A percentile compares a stretch with the other conserved stretches of the same genome.
phyloP scores from a whole-genome alignment of 2,797 vertebrate genomes.

The Ispidina picta region DNA sequence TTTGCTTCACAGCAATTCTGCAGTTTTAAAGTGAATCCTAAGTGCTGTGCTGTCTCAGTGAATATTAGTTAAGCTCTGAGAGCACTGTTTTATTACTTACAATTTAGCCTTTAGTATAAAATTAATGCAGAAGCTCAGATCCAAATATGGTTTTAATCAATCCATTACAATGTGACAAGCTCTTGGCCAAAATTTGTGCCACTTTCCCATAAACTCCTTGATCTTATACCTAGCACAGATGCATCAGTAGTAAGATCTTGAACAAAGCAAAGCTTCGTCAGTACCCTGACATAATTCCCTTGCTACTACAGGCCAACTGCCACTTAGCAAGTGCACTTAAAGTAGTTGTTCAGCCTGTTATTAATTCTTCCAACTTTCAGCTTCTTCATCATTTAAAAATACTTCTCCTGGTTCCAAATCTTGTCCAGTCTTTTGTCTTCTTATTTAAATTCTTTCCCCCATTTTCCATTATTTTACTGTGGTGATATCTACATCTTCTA shows the following conservation, averaged over 20 bases:
- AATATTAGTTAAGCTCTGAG: not conserved
- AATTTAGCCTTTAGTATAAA: not conserved
- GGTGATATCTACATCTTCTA: not conserved
- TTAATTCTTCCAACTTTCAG: not conserved
- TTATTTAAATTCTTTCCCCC: not conserved
- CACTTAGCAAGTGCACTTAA: not conserved
- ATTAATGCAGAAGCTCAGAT: not conserved
- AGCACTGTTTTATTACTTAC: not conserved
- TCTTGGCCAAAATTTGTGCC: accelerated
- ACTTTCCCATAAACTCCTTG: not conserved
- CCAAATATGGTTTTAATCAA: not conserved
- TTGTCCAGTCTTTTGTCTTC: not conserved
- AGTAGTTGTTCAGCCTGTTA: not conserved
- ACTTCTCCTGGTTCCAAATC: not conserved
- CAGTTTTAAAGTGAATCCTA: not conserved
- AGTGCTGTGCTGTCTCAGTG: not conserved
- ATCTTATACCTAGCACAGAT: not conserved
- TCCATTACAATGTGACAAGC: not conserved
- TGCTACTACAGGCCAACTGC: not conserved
- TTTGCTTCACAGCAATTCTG: not conserved
- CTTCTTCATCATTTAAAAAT: not conserved
- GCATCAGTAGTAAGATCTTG: too few relatives aligned
- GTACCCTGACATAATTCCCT: not conserved
- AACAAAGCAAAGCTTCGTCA: not conserved
- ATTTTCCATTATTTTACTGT: not conserved